Evolutionary conservation across 1,140 invertebrate genomes (phyloP).

Genomic region (Ridgeia piscesae): DNA sequence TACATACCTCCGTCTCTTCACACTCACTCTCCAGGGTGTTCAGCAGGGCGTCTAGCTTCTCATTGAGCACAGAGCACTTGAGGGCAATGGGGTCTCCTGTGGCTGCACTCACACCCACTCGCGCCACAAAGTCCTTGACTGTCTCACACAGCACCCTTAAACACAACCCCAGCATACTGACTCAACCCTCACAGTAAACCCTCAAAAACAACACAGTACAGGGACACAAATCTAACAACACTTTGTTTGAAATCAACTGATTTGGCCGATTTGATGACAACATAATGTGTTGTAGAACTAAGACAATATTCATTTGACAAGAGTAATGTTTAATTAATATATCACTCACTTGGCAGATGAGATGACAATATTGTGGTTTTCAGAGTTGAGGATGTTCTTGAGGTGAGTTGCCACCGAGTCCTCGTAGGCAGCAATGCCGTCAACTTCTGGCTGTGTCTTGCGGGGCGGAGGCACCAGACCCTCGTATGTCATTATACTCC

Average conservation of each 20-base stretch:
- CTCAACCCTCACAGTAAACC: background rate
- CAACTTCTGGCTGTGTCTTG: conserved; percentile 47
- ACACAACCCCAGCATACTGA: background rate
- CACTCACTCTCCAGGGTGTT: conserved; percentile 71
- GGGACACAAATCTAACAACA: too few relatives aligned
- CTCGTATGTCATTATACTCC: conserved; percentile 89
- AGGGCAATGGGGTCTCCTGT: conserved; percentile 58
- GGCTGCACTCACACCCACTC: conserved; percentile 64
- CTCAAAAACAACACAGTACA: too few relatives aligned
- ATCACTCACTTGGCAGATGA: conserved; percentile 72
- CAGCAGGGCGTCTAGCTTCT: conserved; percentile 76
- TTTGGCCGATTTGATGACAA: too few relatives aligned
- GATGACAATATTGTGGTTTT: conserved; percentile 75
- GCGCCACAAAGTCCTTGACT: conserved; percentile 74
- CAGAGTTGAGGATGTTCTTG: conserved; percentile 83
- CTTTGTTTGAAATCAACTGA: too few relatives aligned
- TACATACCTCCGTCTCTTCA: conserved; percentile 29
- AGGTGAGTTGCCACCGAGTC: conserved; percentile 78
- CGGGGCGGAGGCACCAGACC: conserved; percentile 33
- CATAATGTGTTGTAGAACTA: background rate
- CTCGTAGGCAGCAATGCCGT: conserved; percentile 69
- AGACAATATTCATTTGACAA: background rate
- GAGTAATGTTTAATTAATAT: background rate
- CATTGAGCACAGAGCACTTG: conserved; percentile 74
- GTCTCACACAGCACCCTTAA: conserved; percentile 72